Conservation (phyloP, 1,140 invertebrate species). For the Paramacrobiotus metropolitanus region DNA sequence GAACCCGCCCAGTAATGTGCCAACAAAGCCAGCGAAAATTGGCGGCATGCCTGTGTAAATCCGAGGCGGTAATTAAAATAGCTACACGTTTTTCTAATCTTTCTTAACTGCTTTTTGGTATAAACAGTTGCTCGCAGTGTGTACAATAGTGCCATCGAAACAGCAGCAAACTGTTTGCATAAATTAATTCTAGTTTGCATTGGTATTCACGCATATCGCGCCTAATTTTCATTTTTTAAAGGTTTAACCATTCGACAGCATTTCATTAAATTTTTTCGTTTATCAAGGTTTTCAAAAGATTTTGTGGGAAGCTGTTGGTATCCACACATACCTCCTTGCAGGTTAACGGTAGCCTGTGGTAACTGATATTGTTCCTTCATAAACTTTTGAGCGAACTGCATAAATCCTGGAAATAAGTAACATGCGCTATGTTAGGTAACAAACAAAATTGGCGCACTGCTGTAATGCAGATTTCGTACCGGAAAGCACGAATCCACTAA, state of each 20-base stretch:
- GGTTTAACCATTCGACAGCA: background rate
- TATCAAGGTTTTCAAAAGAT: background rate
- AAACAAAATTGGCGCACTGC: too few relatives aligned
- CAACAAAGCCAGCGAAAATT: background rate
- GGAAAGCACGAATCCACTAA: background rate
- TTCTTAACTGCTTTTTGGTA: too few relatives aligned
- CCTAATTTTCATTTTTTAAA: background rate
- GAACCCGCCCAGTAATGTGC: background rate
- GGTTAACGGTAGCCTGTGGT: background rate
- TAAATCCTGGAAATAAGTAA: background rate
- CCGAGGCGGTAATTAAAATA: background rate
- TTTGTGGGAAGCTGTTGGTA: background rate
- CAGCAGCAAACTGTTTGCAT: too few relatives aligned
- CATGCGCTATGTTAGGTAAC: too few relatives aligned
- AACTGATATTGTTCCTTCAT: slow-evolving; percentile 2
- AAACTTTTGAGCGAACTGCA: background rate
- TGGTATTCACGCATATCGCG: too few relatives aligned
- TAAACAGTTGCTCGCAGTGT: too few relatives aligned
- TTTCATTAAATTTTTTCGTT: background rate
- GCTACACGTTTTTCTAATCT: too few relatives aligned
- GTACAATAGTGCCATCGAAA: too few relatives aligned
- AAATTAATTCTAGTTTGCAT: too few relatives aligned
- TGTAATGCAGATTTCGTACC: background rate
- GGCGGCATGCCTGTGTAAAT: background rate
- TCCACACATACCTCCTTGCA: background rate